Evolutionary conservation across 1,140 invertebrate genomes (phyloP).

Genomic region (Drosophila truncata): DNA sequence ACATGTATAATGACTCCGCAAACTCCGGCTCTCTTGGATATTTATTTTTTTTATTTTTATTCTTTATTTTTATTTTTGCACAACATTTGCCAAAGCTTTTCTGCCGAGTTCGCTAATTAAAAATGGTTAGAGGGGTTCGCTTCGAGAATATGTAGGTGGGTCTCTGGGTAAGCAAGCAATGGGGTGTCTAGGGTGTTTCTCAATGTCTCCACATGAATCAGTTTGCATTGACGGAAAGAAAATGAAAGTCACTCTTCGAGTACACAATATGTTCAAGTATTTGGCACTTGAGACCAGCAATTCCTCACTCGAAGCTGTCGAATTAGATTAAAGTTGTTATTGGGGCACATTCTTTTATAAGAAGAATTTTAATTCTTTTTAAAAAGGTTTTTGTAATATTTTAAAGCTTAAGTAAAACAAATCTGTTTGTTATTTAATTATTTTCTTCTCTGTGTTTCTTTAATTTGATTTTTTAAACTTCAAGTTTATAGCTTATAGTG

Average conservation of each 20-base stretch:
- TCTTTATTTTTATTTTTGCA: not conserved
- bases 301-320: slow-evolving; percentile 4
- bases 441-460: not conserved
- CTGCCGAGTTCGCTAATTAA: slow-evolving; percentile 37
- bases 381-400: no score
- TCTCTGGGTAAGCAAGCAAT: slow-evolving; percentile 12
- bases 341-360: not conserved
- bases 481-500: slow-evolving; percentile 71
- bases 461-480: not conserved
- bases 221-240: slow-evolving; percentile 21
- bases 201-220: slow-evolving; percentile 22
- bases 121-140: slow-evolving; percentile 16
- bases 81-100: slow-evolving; percentile 37
- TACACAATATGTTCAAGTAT: slow-evolving; percentile 7
- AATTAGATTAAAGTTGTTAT: slow-evolving; percentile 11
- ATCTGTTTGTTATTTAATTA: no score
- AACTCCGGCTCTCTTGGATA: slow-evolving; percentile 7
- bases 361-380: not conserved
- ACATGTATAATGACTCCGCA: slow-evolving; percentile 29
- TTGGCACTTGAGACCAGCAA: slow-evolving; percentile 10
- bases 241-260: slow-evolving; percentile 30
- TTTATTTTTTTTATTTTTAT: not conserved
- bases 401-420: no score
- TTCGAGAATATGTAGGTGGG: slow-evolving; percentile 21
- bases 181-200: slow-evolving; percentile 17